Evolutionary conservation across 2,888 invertebrate genomes (phyloP).

Genomic region (Bombylius discolor): DNA sequence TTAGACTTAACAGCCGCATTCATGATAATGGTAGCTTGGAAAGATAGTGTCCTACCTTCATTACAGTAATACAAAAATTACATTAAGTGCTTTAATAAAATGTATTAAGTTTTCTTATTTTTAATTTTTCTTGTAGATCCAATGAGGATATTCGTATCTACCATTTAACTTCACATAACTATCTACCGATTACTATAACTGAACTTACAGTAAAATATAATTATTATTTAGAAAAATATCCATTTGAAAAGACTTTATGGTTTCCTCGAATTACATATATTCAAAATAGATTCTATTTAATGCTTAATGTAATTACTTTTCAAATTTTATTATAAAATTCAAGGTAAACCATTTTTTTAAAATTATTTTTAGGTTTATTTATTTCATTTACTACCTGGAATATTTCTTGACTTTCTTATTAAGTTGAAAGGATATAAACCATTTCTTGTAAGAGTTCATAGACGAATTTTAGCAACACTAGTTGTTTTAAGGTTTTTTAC

Average conservation of each 20-base stretch:
- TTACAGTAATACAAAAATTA: no score
- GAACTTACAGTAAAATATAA: no score
- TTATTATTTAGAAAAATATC: neutral
- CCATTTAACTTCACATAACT: neutral
- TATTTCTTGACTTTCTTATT: neutral
- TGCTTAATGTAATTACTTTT: neutral
- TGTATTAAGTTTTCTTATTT: no score
- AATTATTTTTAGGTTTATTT: neutral
- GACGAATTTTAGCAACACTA: neutral
- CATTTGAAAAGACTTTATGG: neutral
- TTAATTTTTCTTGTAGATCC: neutral
- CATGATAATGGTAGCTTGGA: neutral
- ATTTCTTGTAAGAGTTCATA: neutral
- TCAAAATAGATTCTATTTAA: no score
- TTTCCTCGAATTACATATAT: no score
- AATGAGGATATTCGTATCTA: neutral
- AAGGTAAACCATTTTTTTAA: neutral
- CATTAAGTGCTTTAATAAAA: no score
- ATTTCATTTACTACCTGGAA: neutral
- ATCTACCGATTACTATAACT: neutral
- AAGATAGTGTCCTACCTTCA: neutral
- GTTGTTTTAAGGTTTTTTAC: neutral
- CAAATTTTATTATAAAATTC: no score
- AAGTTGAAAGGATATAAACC: neutral
- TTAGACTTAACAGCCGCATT: neutral